Evolutionary conservation across 2,797 vertebrate genomes (phyloP).

Genomic region (Gephyroberyx darwinii): DNA sequence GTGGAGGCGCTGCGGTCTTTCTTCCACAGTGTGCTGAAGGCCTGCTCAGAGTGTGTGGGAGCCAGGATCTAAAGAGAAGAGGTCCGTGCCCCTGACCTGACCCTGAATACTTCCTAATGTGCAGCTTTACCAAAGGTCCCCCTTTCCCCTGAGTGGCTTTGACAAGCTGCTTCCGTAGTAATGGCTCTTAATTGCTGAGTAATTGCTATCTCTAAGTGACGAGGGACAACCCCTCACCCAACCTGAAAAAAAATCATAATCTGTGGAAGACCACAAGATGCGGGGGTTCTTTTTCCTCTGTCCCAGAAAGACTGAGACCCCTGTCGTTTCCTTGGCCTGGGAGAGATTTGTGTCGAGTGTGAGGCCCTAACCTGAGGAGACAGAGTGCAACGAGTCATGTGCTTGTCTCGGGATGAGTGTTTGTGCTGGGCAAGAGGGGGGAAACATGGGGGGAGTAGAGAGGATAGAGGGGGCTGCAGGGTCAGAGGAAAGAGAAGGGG

Average conservation of each 20-base stretch:
- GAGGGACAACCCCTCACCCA: slow-evolving; percentile 72
- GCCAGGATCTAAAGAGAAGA: slow-evolving; percentile 75
- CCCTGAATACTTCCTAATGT: slow-evolving; percentile 81
- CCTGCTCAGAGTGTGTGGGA: slow-evolving; percentile 75
- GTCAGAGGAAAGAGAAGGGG: slow-evolving; percentile 76
- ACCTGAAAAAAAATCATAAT: slow-evolving; percentile 67
- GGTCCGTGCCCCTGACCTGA: slow-evolving; percentile 78
- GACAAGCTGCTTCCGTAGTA: slow-evolving; percentile 83
- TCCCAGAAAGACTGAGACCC: slow-evolving; percentile 72
- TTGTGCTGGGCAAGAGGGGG: slow-evolving; percentile 76
- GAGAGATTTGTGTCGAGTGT: slow-evolving; percentile 80
- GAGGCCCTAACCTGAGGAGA: slow-evolving; percentile 82
- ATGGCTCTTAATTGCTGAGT: slow-evolving; percentile 82
- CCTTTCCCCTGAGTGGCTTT: slow-evolving; percentile 78
- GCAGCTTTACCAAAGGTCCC: slow-evolving; percentile 76
- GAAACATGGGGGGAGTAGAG: slow-evolving; percentile 57
- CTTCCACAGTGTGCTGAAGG: slow-evolving; percentile 70
- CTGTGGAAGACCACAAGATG: slow-evolving; percentile 75
- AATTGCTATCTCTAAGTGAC: slow-evolving; percentile 83
- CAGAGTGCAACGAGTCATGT: slow-evolving; percentile 83
- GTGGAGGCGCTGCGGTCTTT: slow-evolving; percentile 68
- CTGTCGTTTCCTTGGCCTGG: slow-evolving; percentile 74
- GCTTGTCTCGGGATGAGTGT: slow-evolving; percentile 83
- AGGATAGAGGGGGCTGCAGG: slow-evolving; percentile 61
- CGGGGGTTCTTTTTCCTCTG: slow-evolving; percentile 70